Percentiles rank a stretch among this genome's conserved stretches.
Conservation (phyloP, 2,113 vertebrate species). For the Diadophis punctatus region DNA sequence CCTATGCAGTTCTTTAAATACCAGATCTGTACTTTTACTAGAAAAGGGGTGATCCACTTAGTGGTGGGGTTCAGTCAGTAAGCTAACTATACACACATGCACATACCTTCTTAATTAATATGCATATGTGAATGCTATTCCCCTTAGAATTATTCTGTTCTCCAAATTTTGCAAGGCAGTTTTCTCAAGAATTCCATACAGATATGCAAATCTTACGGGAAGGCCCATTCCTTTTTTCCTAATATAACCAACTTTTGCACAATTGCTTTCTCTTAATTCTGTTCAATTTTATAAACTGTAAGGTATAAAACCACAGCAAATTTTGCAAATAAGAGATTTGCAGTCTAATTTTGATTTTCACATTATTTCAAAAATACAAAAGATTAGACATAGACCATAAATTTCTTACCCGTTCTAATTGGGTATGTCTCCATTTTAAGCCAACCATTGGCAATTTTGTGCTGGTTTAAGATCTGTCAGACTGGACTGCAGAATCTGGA, state of each 20-base stretch:
- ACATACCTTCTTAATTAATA: not conserved
- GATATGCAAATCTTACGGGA: not conserved
- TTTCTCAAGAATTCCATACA: not conserved
- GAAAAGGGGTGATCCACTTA: not conserved
- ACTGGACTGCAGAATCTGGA: not conserved
- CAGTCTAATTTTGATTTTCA: not conserved
- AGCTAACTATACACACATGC: not conserved
- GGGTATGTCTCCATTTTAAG: not conserved
- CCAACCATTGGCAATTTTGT: not conserved
- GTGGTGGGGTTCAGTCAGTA: not conserved
- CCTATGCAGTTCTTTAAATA: not conserved
- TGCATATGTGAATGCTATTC: not conserved
- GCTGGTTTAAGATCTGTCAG: not conserved
- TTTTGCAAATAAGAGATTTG: not conserved
- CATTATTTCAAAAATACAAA: not conserved
- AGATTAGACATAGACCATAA: not conserved
- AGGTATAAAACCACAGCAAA: not conserved
- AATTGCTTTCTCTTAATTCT: not conserved
- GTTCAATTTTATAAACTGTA: not conserved
- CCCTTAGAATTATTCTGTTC: not conserved
- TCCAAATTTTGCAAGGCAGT: not conserved
- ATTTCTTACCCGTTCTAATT: not conserved
- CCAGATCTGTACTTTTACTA: not conserved
- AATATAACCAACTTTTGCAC: not conserved
- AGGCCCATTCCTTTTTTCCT: not conserved